Percentiles rank a stretch among this genome's conserved stretches.
Conservation (phyloP, 1,140 invertebrate genomes). For the Ostrea edulis region DNA sequence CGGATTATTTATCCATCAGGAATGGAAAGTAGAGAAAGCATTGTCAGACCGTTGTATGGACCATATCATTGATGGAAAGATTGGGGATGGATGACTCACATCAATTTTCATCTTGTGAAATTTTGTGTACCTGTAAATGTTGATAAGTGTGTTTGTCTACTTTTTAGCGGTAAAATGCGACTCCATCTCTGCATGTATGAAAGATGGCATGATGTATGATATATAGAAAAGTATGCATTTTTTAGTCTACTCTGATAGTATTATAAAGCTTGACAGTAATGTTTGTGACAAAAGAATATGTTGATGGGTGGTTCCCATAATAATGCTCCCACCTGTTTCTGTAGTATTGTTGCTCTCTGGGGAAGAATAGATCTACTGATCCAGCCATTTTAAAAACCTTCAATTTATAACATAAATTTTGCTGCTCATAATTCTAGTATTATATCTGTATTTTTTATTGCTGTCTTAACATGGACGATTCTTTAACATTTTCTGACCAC, state of each 20-base stretch:
- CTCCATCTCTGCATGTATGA: not conserved
- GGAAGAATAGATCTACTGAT: not conserved
- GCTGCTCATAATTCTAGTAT: no score
- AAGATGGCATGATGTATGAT: not conserved
- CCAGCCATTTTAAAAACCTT: no score
- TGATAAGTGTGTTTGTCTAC: slow-evolving; percentile 4
- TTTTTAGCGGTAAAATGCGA: not conserved
- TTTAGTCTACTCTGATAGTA: not conserved
- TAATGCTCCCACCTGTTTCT: not conserved
- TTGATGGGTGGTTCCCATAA: not conserved
- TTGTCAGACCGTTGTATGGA: not conserved
- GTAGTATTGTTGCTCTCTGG: not conserved
- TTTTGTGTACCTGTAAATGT: slow-evolving; percentile 5
- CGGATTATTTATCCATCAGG: slow-evolving; percentile 68
- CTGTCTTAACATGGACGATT: no score
- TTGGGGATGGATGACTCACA: not conserved
- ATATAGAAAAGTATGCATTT: not conserved
- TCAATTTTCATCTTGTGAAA: not conserved
- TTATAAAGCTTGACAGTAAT: not conserved
- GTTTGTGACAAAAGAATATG: not conserved
- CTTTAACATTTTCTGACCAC: no score
- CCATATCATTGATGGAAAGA: not conserved
- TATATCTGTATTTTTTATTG: no score
- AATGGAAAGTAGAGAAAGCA: slow-evolving; percentile 29
- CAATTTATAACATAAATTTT: no score